phyloP scores from a whole-genome alignment of 1,140 invertebrate species.

The Nephila pilipes region DNA sequence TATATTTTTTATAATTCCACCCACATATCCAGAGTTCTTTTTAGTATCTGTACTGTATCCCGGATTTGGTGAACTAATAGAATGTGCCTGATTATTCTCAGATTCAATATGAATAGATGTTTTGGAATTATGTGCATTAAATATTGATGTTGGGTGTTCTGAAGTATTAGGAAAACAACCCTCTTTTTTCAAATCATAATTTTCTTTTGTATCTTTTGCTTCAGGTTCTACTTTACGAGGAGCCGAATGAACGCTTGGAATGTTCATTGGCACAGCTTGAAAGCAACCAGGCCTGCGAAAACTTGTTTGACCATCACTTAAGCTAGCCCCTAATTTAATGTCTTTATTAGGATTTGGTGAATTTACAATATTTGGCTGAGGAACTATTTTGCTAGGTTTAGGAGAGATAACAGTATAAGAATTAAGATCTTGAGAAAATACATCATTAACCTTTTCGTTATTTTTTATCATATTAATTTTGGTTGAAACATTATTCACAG shows the following conservation, averaged over 20 bases:
- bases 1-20: conserved; percentile 49
- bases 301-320: conserved; percentile 1
- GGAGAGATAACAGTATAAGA: conserved; percentile 64
- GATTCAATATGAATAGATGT: not conserved
- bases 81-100: not conserved
- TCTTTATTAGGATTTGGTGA: conserved; percentile 41
- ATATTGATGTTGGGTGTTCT: not conserved
- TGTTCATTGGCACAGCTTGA: conserved; percentile 69
- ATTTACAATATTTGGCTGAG: conserved; percentile 9
- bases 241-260: conserved; percentile 57
- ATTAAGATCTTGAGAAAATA: not conserved
- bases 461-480: not conserved
- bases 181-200: not conserved
- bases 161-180: not conserved
- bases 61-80: not conserved
- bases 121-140: not conserved
- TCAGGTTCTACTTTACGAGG: conserved; percentile 24
- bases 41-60: not conserved
- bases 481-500: not conserved
- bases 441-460: not conserved
- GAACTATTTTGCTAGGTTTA: conserved; percentile 60
- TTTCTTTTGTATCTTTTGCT: conserved; percentile 1
- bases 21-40: conserved; percentile 45
- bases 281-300: conserved; percentile 62
- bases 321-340: not conserved